Percentiles rank a stretch among this genome's conserved stretches.
Conservation (phyloP, 2,797 vertebrate species). For the Sciurus vulgaris region DNA sequence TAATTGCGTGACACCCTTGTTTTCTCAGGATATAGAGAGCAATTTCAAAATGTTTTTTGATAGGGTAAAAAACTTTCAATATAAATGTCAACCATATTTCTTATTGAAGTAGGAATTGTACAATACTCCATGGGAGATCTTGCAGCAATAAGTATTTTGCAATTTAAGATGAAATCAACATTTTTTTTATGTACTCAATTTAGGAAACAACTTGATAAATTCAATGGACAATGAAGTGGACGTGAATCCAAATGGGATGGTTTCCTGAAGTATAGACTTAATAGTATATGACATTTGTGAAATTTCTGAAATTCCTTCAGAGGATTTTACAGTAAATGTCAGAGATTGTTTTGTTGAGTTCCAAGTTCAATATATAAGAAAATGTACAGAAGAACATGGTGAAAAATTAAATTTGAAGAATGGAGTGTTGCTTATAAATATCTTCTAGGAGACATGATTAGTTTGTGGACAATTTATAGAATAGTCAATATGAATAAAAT, state of each 20-base stretch:
- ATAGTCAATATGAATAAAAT: not conserved
- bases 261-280: not conserved
- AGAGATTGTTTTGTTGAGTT: not conserved
- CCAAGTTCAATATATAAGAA: not conserved
- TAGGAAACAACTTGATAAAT: not conserved
- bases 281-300: not conserved
- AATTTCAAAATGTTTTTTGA: slow-evolving; percentile 12
- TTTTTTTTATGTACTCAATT: not conserved
- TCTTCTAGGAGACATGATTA: not conserved
- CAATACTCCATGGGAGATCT: not conserved
- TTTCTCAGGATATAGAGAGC: not conserved
- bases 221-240: not conserved
- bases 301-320: not conserved
- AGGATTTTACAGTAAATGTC: not conserved
- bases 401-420: not conserved
- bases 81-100: not conserved
- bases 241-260: not conserved
- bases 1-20: not conserved
- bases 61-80: not conserved
- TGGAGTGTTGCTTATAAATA: not conserved
- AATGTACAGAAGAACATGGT: not conserved
- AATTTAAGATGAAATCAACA: not conserved
- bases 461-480: not conserved
- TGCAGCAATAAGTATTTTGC: not conserved
- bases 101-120: not conserved